Conservation (phyloP, 2,113 vertebrate species). For the Cololabis saira region DNA sequence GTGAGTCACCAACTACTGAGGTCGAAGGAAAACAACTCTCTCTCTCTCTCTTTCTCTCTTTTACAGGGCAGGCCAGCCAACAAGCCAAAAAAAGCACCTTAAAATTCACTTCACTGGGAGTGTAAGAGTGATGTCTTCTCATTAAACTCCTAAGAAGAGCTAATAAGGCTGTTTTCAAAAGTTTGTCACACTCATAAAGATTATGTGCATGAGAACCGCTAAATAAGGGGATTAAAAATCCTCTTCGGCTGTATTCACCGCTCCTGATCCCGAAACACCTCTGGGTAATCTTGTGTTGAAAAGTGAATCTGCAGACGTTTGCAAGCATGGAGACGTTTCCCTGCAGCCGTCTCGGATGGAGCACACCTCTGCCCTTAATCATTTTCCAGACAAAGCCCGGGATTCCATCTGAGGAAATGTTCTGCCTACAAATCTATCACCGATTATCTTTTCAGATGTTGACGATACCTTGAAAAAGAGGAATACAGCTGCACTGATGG, state of each 20-base stretch:
- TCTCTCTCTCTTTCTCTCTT: slow-evolving; percentile 61
- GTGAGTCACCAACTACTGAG: slow-evolving; percentile 68
- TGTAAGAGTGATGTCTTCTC: not conserved
- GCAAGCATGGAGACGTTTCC: slow-evolving; percentile 35
- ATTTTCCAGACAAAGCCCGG: slow-evolving; percentile 69
- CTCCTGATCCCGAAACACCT: not conserved
- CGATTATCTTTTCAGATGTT: slow-evolving; percentile 67
- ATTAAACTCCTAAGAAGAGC: not conserved
- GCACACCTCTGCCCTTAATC: slow-evolving; percentile 55
- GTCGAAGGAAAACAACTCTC: slow-evolving; percentile 63
- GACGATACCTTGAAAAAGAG: slow-evolving; percentile 48
- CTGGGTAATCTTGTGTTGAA: slow-evolving; percentile 33
- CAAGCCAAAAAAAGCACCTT: slow-evolving; percentile 19
- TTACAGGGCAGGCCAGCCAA: slow-evolving; percentile 4
- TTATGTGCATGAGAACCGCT: not conserved
- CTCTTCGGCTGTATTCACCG: not conserved
- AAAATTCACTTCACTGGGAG: not conserved
- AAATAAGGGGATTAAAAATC: not conserved
- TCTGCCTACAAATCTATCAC: slow-evolving; percentile 71
- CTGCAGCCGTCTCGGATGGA: slow-evolving; percentile 37
- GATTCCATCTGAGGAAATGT: slow-evolving; percentile 56
- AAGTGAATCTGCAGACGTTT: slow-evolving; percentile 37
- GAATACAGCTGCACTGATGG: slow-evolving; percentile 61
- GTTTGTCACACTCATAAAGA: not conserved
- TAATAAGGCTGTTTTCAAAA: not conserved